Evolutionary conservation across 2,888 invertebrate genomes (phyloP), one percentile per base, ranked within the genome.

Genomic region (Cryptocheilus praepositus): DNA sequence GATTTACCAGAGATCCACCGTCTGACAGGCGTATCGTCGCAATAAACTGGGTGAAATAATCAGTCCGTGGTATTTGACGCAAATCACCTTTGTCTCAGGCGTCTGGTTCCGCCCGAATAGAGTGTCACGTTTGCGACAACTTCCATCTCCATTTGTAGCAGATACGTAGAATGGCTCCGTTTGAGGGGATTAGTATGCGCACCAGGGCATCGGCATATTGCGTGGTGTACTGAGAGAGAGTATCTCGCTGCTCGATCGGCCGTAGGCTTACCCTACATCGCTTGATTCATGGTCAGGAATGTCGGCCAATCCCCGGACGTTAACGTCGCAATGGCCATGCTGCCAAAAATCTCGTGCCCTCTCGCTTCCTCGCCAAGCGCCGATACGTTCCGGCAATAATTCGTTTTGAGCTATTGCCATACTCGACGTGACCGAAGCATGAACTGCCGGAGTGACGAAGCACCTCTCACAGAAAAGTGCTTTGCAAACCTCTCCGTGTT

Each of bases 151-250:
- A 36, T 36, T 36, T 65, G 25, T 70, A 64, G 51, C 60, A 75
- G 71, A 78, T 70, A 71, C 64, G 73, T 64, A 65, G 67, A 75
- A 70, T 63, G 63, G 74, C 60, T 75, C 62, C 66, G 71, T 71
- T 78, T 70, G 70, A 51, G 67, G 61, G 81, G 80, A 81, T 81
- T 81, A 81, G 71, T 59, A 73, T 74, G 75, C 67, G 77, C 58
- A 64, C 67, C 62, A 70, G 68, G 66, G 64, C 72, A 67, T 53
- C 53, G 64, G 79, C 79, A 77, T 77, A 80, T 79, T 78, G 79
- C 71, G 60, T 62, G 70, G 70, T 71, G 63, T 68, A 71, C 74
- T 67, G 55, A 18, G 16, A 18, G 16, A 43, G 63, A 66, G 70
- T 81, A 80, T 78, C 81, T 64, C 63, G 43, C 59, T 61, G 73